These are phyloP conservation scores for Arctopsyche grandis DNA, from an alignment of 1,140 invertebrate genomes.

Conservation along the genomic window DNA sequence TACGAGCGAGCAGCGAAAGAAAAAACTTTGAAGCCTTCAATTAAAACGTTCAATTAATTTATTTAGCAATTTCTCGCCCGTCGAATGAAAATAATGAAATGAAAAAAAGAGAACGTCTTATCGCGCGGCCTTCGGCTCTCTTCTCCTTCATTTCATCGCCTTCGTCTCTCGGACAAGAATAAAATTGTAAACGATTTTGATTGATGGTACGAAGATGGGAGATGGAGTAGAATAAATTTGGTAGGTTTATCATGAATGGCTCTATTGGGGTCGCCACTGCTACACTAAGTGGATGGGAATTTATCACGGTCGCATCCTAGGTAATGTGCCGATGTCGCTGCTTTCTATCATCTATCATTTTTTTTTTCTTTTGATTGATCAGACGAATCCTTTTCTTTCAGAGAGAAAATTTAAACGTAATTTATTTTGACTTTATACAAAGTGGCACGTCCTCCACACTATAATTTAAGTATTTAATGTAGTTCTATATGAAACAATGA, in stretches of 20 bases:
- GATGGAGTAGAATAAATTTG: constrained; percentile 27
- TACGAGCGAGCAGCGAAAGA: background rate
- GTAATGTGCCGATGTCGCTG: constrained; percentile 13
- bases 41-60: constrained; percentile 16
- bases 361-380: background rate
- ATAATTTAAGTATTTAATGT: too few species aligned
- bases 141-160: constrained; percentile 15
- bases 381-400: background rate
- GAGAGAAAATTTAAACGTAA: too few species aligned
- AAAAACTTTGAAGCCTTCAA: background rate
- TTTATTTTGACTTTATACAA: too few species aligned
- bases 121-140: too few species aligned
- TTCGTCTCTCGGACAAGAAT: constrained; percentile 4
- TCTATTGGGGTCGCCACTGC: constrained; percentile 16
- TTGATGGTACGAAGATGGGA: constrained; percentile 15
- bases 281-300: constrained; percentile 29
- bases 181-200: constrained; percentile 31
- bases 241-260: constrained; percentile 13
- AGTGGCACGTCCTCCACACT: too few species aligned
- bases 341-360: constrained; percentile 19
- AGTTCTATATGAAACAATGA: too few species aligned
- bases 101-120: too few species aligned
- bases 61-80: background rate
- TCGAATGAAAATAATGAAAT: too few species aligned
- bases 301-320: constrained; percentile 25